phyloP scores from a whole-genome alignment of 2,797 vertebrate species.

The Mus spretus region DNA sequence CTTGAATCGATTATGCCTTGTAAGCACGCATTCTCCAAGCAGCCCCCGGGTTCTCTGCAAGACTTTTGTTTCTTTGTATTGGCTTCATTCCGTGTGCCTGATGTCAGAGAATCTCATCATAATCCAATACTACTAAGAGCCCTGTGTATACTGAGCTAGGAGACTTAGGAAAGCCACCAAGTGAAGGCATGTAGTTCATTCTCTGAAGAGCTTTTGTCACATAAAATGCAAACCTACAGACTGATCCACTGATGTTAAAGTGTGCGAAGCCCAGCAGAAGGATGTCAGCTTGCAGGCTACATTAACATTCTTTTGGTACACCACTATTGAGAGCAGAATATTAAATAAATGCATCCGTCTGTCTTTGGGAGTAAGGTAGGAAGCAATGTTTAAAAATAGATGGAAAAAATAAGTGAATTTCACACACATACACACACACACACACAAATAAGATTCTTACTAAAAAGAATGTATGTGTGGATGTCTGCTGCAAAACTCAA shows the following conservation, averaged over 20 bases:
- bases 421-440: neutral
- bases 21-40: conserved; percentile 72
- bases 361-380: neutral
- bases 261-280: neutral
- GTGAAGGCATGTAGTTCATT: neutral
- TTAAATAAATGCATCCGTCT: neutral
- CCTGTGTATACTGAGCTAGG: neutral
- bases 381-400: neutral
- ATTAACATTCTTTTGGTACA: neutral
- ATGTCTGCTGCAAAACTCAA: neutral
- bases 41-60: conserved; percentile 57
- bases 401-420: conserved; percentile 12
- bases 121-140: neutral
- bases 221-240: neutral
- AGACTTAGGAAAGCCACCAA: neutral
- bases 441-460: neutral
- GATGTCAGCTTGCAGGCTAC: neutral
- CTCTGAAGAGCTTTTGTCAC: neutral
- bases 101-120: conserved; percentile 72
- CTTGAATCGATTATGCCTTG: conserved; percentile 81
- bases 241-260: neutral
- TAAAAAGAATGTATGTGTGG: neutral
- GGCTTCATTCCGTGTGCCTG: conserved; percentile 72
- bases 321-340: neutral
- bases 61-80: conserved; percentile 34